A percentile compares a stretch with the other conserved stretches of the same genome.
Conservation (phyloP, 37 sponge, comb jelly and placozoan genomes). For the Ianthella basta region DNA sequence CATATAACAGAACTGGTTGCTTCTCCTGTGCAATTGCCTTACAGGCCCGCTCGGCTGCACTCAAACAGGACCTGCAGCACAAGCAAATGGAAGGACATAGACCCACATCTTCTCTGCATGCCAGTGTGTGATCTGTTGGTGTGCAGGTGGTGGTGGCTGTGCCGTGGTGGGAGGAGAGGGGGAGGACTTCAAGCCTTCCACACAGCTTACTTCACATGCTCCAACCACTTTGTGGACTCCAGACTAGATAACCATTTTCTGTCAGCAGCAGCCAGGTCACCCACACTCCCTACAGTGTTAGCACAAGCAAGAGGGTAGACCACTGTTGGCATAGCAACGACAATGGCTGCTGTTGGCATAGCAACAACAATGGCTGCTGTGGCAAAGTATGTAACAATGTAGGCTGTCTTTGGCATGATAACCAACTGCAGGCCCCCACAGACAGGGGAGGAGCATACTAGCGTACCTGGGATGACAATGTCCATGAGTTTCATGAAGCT, state of each 20-base stretch:
- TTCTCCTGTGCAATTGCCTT: conserved; percentile 32
- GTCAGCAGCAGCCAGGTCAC: conserved; percentile 48
- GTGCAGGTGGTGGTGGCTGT: no score
- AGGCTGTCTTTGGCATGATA: no score
- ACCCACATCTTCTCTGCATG: no score
- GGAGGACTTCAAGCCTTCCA: no score
- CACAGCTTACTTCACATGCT: conserved; percentile 34
- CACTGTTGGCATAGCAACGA: background rate
- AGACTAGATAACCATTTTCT: conserved; percentile 54
- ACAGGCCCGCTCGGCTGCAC: conserved; percentile 17
- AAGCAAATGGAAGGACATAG: background rate
- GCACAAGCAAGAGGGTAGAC: no score
- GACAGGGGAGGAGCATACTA: no score
- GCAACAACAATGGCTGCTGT: no score
- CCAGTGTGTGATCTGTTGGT: no score
- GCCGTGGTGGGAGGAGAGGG: no score
- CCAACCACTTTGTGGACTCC: conserved; percentile 66
- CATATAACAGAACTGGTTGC: conserved; percentile 42
- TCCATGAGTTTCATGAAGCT: conserved; percentile 58
- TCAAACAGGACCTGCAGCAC: conserved; percentile 39
- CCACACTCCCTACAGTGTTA: conserved; percentile 23
- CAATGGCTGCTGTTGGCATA: no score
- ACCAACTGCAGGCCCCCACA: background rate
- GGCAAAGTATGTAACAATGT: no score
- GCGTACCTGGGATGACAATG: conserved; percentile 60